Base-by-base conservation (phyloP, 2,113 vertebrate species). In the Uria aalge region DNA sequence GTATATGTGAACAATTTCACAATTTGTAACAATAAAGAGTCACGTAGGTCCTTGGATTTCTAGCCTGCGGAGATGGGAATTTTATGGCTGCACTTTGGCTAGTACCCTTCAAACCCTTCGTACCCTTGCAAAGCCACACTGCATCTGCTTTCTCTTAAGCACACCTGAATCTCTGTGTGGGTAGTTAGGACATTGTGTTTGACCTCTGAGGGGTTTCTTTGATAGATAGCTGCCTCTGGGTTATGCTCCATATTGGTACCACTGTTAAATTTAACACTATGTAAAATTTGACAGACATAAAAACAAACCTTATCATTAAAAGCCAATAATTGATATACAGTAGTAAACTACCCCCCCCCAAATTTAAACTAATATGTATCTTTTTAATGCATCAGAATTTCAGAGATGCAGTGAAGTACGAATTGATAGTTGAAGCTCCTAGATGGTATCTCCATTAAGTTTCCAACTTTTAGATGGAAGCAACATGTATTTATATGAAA, bases 291-390 rank as follows among this genome's bases (percentile, higher is more conserved):
- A 22, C 36, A 85, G 45, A 10, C 10, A 5, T 12, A 29, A 41
- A 68, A 12, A n/a, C 12, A 59, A 79, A 30, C 36, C 18, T 24
- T 27, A 26, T 6, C 2, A 50, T 5, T 36, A 38, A 80, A 76
- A 50, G 21, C 9, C 13, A 38, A 9, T 18, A 19, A 48, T 55
- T 6, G 18, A 9, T n/a, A 45, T 23, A 36, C 32, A 80, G 23
- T 2, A n/a, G 5, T 36, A 18, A 55, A n/a, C 10, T 40, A 8
- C 9, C 40, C 2, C 8, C 13, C 11, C 7, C 2, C 6, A 11
- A 8, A 45, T 41, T 71, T 78, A 56, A 30, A 29, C 4, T 11
- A 6, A 32, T 11, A 2, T 5, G 0, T 41, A 6, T 45, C 23
- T 88, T 57, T 60, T 12, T 21, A 8, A 16, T 66, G 38, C 13